Evolutionary conservation across 92 coral and sea anemone species (phyloP), one percentile per base, ranked within the genome.

Genomic region (Porites evermanni): DNA sequence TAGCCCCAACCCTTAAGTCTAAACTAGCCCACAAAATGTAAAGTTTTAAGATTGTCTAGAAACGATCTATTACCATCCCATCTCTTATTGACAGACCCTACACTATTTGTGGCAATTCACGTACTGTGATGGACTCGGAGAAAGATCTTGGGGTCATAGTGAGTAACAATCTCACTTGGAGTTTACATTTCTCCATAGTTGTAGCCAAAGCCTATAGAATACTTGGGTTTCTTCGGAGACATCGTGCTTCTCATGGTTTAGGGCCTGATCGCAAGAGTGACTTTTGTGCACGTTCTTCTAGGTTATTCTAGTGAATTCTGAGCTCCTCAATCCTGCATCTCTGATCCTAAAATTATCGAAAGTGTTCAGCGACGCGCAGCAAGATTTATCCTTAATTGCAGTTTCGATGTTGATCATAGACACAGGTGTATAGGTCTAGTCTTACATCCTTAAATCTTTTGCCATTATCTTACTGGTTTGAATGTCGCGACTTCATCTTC

Each of bases 101-200:
- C 73, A 70, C 84, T 24, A 18, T 76, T 6, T 79, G 72, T 52
- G 76, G 80, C 64, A 60, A 85, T 76, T 19, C 90, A n/a, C 81
- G 71, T 21, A 60, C 80, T 50, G 77, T 66, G 53, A 72, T 64
- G n/a, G 18, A 82, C 47, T 86, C 83, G 11, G 75, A 85, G 61
- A 85, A 89, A 71, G 89, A 89, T 72, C 87, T 85, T 19, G 82
- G 87, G 74, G 87, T 80, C 38, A 79, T 71, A 51, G 83, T 85
- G 26, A 77, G 69, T 44, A 85, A 65, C 68, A 89, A 85, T 74
- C 83, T 85, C 63, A 84, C 93, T 17, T 86, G 87, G 67, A 71
- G 83, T 69, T 73, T 14, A 14, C 85, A 89, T 60, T 73, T 85
- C 71, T 66, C 80, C n/a, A 20, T 64, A 74, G 68, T 85, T n/a